phyloP scores from a whole-genome alignment of 2,113 vertebrate genomes.

The Mormyrus iriodes region DNA sequence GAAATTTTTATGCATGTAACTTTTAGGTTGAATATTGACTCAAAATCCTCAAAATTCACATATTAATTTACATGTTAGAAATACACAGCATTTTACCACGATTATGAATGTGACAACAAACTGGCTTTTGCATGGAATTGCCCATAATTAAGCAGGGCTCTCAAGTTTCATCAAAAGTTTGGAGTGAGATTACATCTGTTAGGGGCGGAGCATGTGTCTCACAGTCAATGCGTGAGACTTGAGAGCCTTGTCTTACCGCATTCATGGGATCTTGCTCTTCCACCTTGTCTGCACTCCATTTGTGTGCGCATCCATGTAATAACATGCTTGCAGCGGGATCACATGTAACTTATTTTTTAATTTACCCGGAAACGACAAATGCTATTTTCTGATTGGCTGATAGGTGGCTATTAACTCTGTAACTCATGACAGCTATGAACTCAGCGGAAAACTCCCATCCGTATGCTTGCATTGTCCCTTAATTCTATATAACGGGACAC shows the following conservation, averaged over 20 bases:
- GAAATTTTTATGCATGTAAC: not conserved
- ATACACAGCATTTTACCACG: not conserved
- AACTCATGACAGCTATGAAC: not conserved
- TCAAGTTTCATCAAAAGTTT: not conserved
- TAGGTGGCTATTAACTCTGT: not conserved
- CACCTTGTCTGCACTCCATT: not conserved
- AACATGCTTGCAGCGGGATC: not conserved
- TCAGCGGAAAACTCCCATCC: not conserved
- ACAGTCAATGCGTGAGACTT: not conserved
- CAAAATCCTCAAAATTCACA: not conserved
- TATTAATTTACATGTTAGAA: not conserved
- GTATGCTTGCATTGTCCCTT: not conserved
- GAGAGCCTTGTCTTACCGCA: not conserved
- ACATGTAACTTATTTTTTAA: not conserved
- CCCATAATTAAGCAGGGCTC: not conserved
- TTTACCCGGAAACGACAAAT: not conserved
- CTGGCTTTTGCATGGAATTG: not conserved
- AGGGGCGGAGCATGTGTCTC: not conserved
- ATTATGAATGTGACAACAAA: not conserved
- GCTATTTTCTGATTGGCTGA: not conserved
- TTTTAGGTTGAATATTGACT: not conserved
- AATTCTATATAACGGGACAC: not conserved
- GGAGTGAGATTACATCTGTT: not conserved
- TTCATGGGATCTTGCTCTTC: not conserved
- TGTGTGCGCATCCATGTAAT: not conserved